Percentiles rank a stretch among this genome's conserved stretches.
Evolutionary conservation across 2,113 vertebrate genomes (phyloP).

Genomic region (Hyperoodon ampullatus): DNA sequence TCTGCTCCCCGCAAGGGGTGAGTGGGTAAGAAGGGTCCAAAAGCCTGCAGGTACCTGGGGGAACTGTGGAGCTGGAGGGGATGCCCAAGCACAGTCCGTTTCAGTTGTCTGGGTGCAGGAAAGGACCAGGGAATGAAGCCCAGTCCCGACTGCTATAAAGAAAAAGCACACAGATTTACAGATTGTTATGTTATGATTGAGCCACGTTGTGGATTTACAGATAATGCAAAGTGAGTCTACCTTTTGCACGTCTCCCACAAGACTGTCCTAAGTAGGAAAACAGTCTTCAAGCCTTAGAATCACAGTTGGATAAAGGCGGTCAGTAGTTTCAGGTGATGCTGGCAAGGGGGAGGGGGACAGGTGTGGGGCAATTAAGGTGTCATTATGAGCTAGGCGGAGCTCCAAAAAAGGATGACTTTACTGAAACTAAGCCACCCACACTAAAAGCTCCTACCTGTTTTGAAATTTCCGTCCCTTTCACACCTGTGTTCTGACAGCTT

Average conservation of each 20-base stretch:
- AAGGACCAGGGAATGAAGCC: not conserved
- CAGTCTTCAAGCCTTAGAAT: not conserved
- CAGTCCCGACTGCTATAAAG: not conserved
- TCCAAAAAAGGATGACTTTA: not conserved
- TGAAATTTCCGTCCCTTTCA: not conserved
- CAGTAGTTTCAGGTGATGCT: not conserved
- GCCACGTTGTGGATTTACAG: not conserved
- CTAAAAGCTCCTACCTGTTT: not conserved
- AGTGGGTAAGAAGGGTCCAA: not conserved
- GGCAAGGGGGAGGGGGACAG: not conserved
- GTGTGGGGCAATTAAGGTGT: not conserved
- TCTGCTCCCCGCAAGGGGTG: not conserved
- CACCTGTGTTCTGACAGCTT: not conserved
- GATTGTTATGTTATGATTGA: not conserved
- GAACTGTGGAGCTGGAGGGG: not conserved
- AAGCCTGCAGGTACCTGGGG: not conserved
- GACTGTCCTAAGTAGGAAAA: not conserved
- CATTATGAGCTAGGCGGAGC: not conserved
- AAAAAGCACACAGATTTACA: not conserved
- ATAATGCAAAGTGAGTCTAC: not conserved
- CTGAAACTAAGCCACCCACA: not conserved
- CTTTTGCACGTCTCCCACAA: not conserved
- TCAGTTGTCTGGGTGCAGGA: not conserved
- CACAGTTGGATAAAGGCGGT: not conserved
- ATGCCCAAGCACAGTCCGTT: not conserved